phyloP scores from a whole-genome alignment of 1,140 invertebrate genomes.

The Oreohelix idahoensis region DNA sequence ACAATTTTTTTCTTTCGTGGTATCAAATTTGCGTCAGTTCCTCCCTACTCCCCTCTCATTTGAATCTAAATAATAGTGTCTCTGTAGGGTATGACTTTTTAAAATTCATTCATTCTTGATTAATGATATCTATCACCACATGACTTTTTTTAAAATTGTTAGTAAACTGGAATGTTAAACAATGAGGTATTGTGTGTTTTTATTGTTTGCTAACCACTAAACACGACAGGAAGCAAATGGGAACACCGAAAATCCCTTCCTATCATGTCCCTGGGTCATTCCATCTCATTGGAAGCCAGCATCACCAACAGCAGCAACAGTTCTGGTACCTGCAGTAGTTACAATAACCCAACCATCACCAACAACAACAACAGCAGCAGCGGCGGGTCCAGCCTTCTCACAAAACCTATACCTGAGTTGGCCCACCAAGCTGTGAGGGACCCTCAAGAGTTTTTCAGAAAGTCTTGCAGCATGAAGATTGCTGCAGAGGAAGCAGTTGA shows the following conservation, averaged over 20 bases:
- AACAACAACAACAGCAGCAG: background rate
- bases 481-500: slow-evolving; percentile 42
- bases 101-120: too few species aligned
- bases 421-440: background rate
- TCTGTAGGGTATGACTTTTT: too few species aligned
- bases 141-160: too few species aligned
- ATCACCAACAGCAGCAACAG: background rate
- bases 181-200: background rate
- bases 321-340: background rate
- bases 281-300: slow-evolving; percentile 2
- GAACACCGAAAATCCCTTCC: slow-evolving; percentile 38
- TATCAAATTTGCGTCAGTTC: too few species aligned
- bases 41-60: too few species aligned
- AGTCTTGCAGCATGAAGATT: slow-evolving; percentile 41
- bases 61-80: too few species aligned
- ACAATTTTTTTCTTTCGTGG: too few species aligned
- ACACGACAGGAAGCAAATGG: slow-evolving; percentile 33
- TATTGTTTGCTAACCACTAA: background rate
- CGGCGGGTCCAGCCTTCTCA: background rate
- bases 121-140: too few species aligned
- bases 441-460: slow-evolving; percentile 35
- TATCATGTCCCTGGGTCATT: slow-evolving; percentile 33
- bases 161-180: background rate
- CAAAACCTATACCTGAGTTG: background rate
- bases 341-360: background rate